Percentiles rank a stretch among this genome's conserved stretches.
These are phyloP conservation scores for Drosophila maculinotata DNA, from an alignment of 2,888 invertebrate species.

Conservation along the genomic window DNA sequence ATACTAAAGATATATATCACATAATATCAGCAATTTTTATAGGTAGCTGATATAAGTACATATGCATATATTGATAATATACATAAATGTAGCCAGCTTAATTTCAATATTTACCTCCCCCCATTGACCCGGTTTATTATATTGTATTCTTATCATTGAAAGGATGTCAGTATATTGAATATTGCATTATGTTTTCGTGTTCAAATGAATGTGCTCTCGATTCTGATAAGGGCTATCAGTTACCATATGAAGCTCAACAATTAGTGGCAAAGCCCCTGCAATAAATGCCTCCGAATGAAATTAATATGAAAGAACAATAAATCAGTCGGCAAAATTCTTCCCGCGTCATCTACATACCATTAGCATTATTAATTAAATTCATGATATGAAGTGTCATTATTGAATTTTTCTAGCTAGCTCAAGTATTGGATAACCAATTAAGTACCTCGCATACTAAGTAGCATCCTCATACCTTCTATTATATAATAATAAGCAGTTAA, in stretches of 20 bases:
- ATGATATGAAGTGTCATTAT: slow-evolving; percentile 1
- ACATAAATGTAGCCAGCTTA: not conserved
- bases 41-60: too few species aligned
- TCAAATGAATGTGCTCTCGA: not conserved
- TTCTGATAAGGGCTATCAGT: slow-evolving; percentile 19
- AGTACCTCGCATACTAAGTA: not conserved
- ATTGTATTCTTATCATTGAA: slow-evolving; percentile 36
- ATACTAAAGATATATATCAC: too few species aligned
- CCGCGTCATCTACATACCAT: slow-evolving; percentile 24
- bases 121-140: slow-evolving; percentile 14
- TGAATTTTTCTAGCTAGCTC: not conserved
- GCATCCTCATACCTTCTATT: slow-evolving; percentile 2
- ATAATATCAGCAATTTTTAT: too few species aligned
- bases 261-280: slow-evolving; percentile 3
- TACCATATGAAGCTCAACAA: not conserved
- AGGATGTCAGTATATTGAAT: slow-evolving; percentile 22
- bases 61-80: not conserved
- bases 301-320: slow-evolving; percentile 25
- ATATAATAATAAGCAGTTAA: slow-evolving; percentile 3
- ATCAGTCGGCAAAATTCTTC: slow-evolving; percentile 7
- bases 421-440: not conserved
- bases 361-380: slow-evolving; percentile 23
- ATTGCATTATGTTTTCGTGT: slow-evolving; percentile 37
- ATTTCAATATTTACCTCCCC: slow-evolving; percentile 13
- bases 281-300: not conserved